Percentiles rank a stretch among this genome's conserved stretches.
phyloP scores from a whole-genome alignment of 1,140 invertebrate genomes.

The Teleopsis dalmanni region DNA sequence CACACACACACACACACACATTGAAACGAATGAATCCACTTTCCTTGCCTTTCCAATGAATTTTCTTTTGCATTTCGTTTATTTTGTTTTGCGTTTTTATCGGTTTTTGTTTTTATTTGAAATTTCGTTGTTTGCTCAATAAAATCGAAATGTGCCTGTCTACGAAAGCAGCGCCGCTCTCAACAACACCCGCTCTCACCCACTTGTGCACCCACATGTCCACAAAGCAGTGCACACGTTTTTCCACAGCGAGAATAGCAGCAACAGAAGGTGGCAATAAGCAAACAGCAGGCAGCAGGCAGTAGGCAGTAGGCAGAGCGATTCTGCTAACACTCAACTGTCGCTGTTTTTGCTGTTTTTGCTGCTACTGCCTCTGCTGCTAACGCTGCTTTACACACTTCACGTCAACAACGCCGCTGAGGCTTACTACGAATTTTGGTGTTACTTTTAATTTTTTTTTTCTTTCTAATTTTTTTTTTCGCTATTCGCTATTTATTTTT shows the following conservation, averaged over 20 bases:
- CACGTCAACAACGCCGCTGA: no score
- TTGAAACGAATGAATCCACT: background rate
- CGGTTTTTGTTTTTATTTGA: constrained; percentile 41
- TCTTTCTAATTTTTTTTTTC: constrained; percentile 6
- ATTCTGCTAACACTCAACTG: no score
- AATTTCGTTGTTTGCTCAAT: constrained; percentile 44
- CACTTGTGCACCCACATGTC: constrained; percentile 3
- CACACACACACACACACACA: background rate
- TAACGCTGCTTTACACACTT: no score
- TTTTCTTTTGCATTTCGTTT: constrained; percentile 4
- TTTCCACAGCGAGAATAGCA: constrained; percentile 8
- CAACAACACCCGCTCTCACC: background rate
- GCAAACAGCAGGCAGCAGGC: no score
- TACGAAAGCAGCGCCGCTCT: background rate
- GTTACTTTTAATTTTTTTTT: constrained; percentile 8
- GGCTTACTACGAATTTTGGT: no score
- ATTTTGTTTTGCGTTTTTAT: constrained; percentile 34
- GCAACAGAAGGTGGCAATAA: background rate
- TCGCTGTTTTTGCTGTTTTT: no score
- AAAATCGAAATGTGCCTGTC: constrained; percentile 36
- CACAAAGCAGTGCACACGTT: constrained; percentile 10
- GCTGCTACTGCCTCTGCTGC: no score
- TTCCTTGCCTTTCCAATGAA: background rate
- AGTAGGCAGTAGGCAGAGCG: no score
- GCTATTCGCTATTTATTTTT: constrained; percentile 7